phyloP scores from a whole-genome alignment of 2,113 vertebrate species.

The cattle (Bos taurus) region DNA sequence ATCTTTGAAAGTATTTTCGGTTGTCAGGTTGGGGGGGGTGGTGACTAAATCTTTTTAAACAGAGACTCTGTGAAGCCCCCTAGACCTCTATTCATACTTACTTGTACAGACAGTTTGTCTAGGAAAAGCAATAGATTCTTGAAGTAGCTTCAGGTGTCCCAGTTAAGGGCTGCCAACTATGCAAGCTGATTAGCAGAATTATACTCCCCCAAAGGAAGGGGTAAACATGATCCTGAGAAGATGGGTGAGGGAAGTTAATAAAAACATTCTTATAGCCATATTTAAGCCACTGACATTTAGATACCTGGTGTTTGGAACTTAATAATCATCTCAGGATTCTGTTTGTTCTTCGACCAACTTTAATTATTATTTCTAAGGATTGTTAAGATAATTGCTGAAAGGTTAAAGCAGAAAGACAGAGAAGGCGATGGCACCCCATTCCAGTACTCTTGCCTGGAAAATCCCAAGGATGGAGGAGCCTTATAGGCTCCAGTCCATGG shows the following conservation, averaged over 20 bases:
- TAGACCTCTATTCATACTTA: neutral
- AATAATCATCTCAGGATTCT: constrained; percentile 50
- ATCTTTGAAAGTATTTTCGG: neutral
- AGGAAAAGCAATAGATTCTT: neutral
- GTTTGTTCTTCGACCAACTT: constrained; percentile 63
- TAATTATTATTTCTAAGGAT: constrained; percentile 64
- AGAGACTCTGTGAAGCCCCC: neutral
- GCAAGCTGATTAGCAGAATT: constrained; percentile 42
- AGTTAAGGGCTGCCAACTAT: constrained; percentile 48
- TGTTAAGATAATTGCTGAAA: constrained; percentile 71
- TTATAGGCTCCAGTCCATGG: too few relatives aligned
- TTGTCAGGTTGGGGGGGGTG: neutral
- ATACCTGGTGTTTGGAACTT: constrained; percentile 27
- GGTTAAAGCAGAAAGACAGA: constrained; percentile 55
- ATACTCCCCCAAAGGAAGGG: constrained; percentile 48
- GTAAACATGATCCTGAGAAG: constrained; percentile 41
- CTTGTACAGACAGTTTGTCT: neutral
- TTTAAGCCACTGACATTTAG: constrained; percentile 60
- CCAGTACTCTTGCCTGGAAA: too few relatives aligned
- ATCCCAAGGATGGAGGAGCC: too few relatives aligned
- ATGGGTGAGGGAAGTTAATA: constrained; percentile 44
- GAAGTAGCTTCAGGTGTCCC: constrained; percentile 28
- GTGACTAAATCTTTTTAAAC: neutral
- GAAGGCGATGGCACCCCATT: too few relatives aligned
- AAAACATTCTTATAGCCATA: constrained; percentile 45